Percentiles rank a stretch among this genome's conserved stretches.
Evolutionary conservation across 2,888 invertebrate genomes (phyloP).

Genomic region (Sabatieria punctata): DNA sequence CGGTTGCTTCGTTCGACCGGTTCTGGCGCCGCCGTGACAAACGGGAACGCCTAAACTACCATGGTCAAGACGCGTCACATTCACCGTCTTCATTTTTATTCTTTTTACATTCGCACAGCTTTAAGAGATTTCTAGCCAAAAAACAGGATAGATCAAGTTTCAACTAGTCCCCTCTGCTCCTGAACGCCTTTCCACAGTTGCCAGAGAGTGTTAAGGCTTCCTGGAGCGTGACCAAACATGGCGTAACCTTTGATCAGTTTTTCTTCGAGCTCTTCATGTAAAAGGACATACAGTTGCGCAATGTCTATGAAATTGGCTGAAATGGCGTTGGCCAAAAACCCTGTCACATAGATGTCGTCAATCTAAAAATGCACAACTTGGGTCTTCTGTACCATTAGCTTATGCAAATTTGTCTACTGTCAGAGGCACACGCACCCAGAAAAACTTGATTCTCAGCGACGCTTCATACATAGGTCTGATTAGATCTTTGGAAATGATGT

Average conservation of each 20-base stretch:
- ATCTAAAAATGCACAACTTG: too few relatives aligned
- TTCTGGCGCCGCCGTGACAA: too few relatives aligned
- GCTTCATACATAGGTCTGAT: constrained; percentile 23
- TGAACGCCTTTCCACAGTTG: constrained; percentile 7
- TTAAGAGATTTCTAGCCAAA: too few relatives aligned
- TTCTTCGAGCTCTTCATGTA: neutral
- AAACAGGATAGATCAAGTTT: too few relatives aligned
- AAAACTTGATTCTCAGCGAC: constrained; percentile 10
- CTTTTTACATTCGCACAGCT: too few relatives aligned
- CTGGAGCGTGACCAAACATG: constrained; percentile 10
- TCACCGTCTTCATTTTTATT: too few relatives aligned
- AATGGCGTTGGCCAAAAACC: constrained; percentile 1
- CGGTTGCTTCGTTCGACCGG: too few relatives aligned
- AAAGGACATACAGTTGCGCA: constrained; percentile 6
- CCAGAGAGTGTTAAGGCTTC: neutral
- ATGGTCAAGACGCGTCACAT: too few relatives aligned
- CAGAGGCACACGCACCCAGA: constrained; percentile 9
- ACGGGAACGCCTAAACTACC: too few relatives aligned
- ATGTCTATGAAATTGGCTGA: constrained; percentile 1
- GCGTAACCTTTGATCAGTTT: constrained; percentile 6
- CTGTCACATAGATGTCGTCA: constrained; percentile 10
- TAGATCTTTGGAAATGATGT: constrained; percentile 31
- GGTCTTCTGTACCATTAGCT: too few relatives aligned
- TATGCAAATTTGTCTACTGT: too few relatives aligned
- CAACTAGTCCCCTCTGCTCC: neutral